A percentile compares a stretch with the other conserved stretches of the same genome.
phyloP scores from a whole-genome alignment of 1,140 invertebrate species.

The Leptopilina boulardi region DNA sequence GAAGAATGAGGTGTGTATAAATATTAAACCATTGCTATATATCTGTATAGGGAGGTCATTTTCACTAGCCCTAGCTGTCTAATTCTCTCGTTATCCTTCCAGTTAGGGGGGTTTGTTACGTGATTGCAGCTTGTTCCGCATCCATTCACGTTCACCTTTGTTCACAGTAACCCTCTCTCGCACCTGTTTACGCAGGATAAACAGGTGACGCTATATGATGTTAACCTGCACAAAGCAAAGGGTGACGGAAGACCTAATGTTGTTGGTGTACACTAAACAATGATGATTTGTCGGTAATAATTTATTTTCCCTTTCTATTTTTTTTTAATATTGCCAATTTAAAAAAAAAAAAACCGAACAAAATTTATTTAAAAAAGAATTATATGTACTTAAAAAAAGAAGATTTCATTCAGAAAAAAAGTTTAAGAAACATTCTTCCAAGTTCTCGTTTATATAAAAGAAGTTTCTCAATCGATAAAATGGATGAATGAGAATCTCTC shows the following conservation, averaged over 20 bases:
- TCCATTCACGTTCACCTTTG: constrained; percentile 39
- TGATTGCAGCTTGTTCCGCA: constrained; percentile 58
- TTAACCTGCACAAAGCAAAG: background rate
- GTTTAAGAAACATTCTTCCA: background rate
- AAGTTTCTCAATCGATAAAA: constrained; percentile 2
- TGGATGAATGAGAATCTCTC: background rate
- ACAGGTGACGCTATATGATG: constrained; percentile 54
- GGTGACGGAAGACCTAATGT: background rate
- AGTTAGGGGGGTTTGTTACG: constrained; percentile 50
- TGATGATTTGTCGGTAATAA: background rate
- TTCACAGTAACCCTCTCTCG: constrained; percentile 40
- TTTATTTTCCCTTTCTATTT: background rate
- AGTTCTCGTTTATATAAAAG: too few relatives aligned
- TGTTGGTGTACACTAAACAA: background rate
- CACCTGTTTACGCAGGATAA: constrained; percentile 64
- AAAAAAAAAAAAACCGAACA: too few relatives aligned
- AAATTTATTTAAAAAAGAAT: too few relatives aligned
- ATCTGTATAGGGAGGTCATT: background rate
- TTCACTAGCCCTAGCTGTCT: constrained; percentile 48
- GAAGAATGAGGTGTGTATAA: too few relatives aligned
- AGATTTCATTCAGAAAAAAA: too few relatives aligned
- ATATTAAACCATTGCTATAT: too few relatives aligned
- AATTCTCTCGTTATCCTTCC: constrained; percentile 57
- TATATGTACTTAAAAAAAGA: too few relatives aligned
- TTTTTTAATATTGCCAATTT: background rate